These are phyloP conservation scores for Argopecten irradians DNA, from an alignment of 1,140 invertebrate species.

Conservation along the genomic window DNA sequence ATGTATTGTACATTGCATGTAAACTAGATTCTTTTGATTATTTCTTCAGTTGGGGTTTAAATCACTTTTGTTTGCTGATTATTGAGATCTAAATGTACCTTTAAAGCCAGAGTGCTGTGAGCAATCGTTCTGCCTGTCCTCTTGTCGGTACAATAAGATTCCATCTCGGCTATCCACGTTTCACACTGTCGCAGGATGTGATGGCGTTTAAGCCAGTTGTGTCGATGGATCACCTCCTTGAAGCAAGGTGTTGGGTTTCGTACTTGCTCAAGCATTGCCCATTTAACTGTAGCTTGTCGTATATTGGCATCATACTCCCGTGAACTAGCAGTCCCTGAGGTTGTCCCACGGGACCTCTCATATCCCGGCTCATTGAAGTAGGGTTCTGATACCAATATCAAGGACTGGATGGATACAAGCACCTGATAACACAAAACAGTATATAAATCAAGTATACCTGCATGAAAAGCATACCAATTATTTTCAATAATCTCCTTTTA, in stretches of 20 bases:
- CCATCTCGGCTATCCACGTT: conserved; percentile 92
- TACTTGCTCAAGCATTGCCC: conserved; percentile 97
- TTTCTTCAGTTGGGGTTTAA: not conserved
- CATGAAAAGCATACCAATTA: not conserved
- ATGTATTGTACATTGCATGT: not conserved
- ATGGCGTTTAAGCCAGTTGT: conserved; percentile 96
- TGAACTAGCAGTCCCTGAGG: conserved; percentile 88
- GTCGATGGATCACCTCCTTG: conserved; percentile 94
- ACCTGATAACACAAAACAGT: conserved; percentile 81
- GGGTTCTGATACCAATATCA: conserved; percentile 96
- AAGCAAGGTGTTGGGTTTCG: conserved; percentile 94
- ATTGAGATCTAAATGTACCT: conserved; percentile 78
- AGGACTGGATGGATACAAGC: conserved; percentile 95
- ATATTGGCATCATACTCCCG: conserved; percentile 97
- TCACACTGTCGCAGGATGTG: conserved; percentile 93
- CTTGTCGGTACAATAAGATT: conserved; percentile 85
- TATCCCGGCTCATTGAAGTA: conserved; percentile 99
- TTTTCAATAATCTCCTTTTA: too few species aligned
- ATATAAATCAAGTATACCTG: not conserved
- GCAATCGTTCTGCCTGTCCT: conserved; percentile 84
- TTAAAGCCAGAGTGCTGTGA: conserved; percentile 86
- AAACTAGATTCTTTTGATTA: not conserved
- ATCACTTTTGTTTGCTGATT: not conserved
- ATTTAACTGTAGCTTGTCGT: conserved; percentile 94
- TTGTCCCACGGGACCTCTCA: conserved; percentile 92